phyloP scores from a whole-genome alignment of 1,140 invertebrate genomes.

The Brachionus rubens region DNA sequence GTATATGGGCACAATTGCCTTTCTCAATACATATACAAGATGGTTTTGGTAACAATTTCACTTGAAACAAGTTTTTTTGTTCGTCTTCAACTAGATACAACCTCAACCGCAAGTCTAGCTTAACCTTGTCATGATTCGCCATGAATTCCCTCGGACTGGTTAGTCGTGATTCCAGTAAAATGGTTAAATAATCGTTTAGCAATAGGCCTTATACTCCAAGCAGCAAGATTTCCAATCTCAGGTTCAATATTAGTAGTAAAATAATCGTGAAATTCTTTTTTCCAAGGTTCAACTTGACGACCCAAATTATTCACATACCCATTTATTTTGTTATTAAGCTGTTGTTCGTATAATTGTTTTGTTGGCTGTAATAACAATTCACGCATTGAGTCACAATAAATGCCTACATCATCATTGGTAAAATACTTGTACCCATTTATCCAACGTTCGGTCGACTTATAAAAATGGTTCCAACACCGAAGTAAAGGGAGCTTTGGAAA shows the following conservation, averaged over 20 bases:
- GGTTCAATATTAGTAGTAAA: neutral
- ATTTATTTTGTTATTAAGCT: constrained; percentile 9
- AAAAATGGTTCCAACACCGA: no score
- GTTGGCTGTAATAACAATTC: constrained; percentile 4
- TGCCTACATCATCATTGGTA: neutral
- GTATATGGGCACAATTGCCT: no score
- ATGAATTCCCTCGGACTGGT: constrained; percentile 3
- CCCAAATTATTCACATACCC: constrained; percentile 11
- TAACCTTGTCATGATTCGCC: constrained; percentile 4
- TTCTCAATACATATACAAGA: neutral
- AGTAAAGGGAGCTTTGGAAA: neutral
- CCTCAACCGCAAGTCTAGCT: no score
- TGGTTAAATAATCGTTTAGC: constrained; percentile 6
- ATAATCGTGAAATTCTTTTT: constrained; percentile 6
- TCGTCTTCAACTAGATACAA: no score
- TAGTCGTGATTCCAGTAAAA: neutral
- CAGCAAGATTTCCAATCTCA: neutral
- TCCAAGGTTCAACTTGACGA: neutral
- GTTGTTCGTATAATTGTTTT: constrained; percentile 9
- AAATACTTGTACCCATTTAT: neutral
- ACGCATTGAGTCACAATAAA: constrained; percentile 1
- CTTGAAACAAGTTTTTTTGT: neutral
- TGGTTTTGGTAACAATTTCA: neutral
- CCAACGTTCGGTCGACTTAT: neutral
- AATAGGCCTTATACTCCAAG: neutral